A percentile compares a stretch with the other conserved stretches of the same genome.
Evolutionary conservation across 2,797 vertebrate genomes (phyloP).

Genomic region (Thaleichthys pacificus): DNA sequence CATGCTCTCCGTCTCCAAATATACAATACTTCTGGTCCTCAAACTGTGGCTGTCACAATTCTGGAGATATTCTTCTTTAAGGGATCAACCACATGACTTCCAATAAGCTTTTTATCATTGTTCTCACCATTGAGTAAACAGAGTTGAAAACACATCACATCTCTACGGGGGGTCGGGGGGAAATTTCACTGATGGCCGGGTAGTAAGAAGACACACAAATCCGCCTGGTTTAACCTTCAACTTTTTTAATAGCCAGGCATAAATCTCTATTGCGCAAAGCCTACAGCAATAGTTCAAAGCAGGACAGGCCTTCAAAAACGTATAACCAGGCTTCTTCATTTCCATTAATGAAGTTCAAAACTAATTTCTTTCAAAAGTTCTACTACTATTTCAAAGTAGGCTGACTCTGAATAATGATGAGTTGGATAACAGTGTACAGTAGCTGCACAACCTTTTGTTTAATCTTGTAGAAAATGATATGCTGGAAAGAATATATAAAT

Average conservation of each 20-base stretch:
- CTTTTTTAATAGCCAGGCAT: background rate
- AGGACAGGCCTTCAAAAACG: conserved; percentile 30
- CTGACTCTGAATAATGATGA: conserved; percentile 39
- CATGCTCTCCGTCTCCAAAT: background rate
- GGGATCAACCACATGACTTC: background rate
- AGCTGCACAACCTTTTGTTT: too few relatives aligned
- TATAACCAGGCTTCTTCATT: conserved; percentile 32
- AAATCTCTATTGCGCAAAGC: background rate
- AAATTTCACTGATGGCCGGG: background rate
- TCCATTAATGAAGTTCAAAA: conserved; percentile 32
- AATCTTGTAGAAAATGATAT: too few relatives aligned
- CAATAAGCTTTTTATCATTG: background rate
- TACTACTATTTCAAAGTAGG: conserved; percentile 25
- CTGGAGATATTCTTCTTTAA: background rate
- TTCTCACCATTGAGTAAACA: background rate
- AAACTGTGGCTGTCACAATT: background rate
- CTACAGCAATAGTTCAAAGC: conserved; percentile 5
- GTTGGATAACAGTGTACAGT: conserved; percentile 18
- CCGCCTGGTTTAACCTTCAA: background rate
- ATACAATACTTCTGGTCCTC: background rate
- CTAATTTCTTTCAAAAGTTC: conserved; percentile 13
- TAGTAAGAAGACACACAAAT: conserved; percentile 12
- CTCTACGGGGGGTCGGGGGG: background rate
- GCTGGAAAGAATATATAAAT: too few relatives aligned
- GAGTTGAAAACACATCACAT: background rate